phyloP scores from a whole-genome alignment of 23 tunicate species.

The Corella eumyota region DNA sequence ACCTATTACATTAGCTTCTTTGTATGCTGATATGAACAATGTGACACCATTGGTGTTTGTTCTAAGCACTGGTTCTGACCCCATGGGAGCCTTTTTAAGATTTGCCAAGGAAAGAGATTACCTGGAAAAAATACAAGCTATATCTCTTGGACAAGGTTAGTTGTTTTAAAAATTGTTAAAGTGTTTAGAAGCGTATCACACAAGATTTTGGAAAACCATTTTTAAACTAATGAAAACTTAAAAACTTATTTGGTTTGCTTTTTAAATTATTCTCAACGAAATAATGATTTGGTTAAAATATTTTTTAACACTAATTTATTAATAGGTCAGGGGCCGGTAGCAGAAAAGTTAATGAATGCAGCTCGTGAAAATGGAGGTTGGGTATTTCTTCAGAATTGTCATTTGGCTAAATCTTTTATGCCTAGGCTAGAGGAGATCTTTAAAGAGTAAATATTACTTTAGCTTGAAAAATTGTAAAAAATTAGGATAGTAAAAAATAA shows the following conservation, averaged over 20 bases:
- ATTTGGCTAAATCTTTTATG: conserved; percentile 93
- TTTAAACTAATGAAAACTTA: too few relatives aligned
- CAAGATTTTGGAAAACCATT: too few relatives aligned
- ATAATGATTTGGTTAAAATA: too few relatives aligned
- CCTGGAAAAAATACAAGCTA: conserved; percentile 56
- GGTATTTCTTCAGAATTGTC: conserved; percentile 98
- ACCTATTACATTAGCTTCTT: conserved; percentile 51
- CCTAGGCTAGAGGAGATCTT: conserved; percentile 85
- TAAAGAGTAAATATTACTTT: conserved; percentile 54
- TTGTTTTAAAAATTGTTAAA: too few relatives aligned
- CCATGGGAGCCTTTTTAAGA: conserved; percentile 85
- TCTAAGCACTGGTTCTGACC: conserved; percentile 94
- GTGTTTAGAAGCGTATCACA: too few relatives aligned
- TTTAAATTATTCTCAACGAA: too few relatives aligned
- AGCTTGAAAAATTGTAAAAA: too few relatives aligned
- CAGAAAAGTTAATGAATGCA: conserved; percentile 49
- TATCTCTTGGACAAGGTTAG: conserved; percentile 94
- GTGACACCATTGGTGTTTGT: conserved; percentile 85
- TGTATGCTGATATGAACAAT: conserved; percentile 71
- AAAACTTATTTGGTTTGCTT: too few relatives aligned
- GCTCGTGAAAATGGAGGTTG: conserved; percentile 82
- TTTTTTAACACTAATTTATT: too few relatives aligned
- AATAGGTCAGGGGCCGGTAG: conserved; percentile 96
- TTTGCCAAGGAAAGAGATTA: conserved; percentile 75
- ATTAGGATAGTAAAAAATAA: too few relatives aligned